phyloP scores from a whole-genome alignment of 2,113 vertebrate genomes.

The Nycticebus coucang region DNA sequence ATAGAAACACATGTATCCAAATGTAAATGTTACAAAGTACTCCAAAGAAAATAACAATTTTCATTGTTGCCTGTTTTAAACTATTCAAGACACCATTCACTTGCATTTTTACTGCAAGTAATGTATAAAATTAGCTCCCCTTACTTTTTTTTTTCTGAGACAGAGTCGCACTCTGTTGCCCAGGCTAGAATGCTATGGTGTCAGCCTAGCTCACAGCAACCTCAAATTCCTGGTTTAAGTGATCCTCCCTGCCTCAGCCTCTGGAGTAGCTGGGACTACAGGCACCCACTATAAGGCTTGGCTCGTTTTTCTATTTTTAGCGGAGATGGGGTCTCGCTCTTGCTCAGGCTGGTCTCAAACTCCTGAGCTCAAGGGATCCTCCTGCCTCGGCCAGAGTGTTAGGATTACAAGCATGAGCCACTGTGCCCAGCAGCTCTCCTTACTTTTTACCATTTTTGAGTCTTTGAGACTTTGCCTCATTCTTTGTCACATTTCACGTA shows the following conservation, averaged over 20 bases:
- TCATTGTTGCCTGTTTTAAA: slow-evolving; percentile 11
- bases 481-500: not conserved
- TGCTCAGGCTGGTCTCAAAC: too few species aligned
- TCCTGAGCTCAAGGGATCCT: too few species aligned
- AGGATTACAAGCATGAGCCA: too few species aligned
- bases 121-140: not conserved
- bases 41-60: not conserved
- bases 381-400: too few species aligned
- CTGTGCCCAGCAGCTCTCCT: not conserved
- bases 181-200: too few species aligned
- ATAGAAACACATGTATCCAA: not conserved
- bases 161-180: not conserved
- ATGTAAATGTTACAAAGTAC: not conserved
- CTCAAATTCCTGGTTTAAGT: too few species aligned
- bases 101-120: not conserved
- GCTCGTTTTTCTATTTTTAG: too few species aligned
- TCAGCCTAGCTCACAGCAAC: too few species aligned
- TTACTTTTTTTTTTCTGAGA: not conserved
- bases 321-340: too few species aligned
- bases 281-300: too few species aligned
- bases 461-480: not conserved
- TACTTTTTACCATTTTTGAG: not conserved
- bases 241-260: too few species aligned
- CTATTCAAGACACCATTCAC: not conserved
- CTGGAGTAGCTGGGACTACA: too few species aligned